Base-by-base conservation (phyloP, 1,140 invertebrate genomes). In the Apolygus lucorum region DNA sequence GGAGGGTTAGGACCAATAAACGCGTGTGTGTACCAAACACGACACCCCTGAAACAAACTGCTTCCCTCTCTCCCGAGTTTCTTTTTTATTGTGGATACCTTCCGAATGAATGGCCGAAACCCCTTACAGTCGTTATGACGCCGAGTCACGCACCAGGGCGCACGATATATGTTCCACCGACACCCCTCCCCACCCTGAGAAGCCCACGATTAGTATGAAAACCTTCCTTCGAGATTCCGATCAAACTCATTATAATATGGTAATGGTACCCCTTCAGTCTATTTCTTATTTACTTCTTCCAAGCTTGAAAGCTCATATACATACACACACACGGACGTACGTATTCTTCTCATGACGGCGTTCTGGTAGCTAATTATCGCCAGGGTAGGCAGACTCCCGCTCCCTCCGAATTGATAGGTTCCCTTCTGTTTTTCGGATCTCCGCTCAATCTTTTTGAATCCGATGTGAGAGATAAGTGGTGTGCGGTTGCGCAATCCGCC, bases 191-290 rank as follows among this genome's bases (percentile, higher is more conserved):
- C n/a, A 26, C 62, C 62, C 62, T n/a, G n/a, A n/a, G n/a, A n/a
- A n/a, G n/a, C n/a, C n/a, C n/a, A 14, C n/a, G 34, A 66, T 66
- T 66, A 66, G 64, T 66, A 34, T 59, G 64, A 66, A 17, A 26
- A 17, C n/a, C n/a, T n/a, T n/a, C n/a, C n/a, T n/a, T n/a, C 64
- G 64, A 66, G 64, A 66, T 66, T 42, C 64, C 28, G 64, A 66
- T 66, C 64, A 66, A 66, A 66, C 64, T 66, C 64, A 66, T 66
- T 66, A 66, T 66, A 66, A 66, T 66, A 66, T 66, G 64, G 64
- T 66, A 66, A 66, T 66, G 64, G 64, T 28, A n/a, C 29, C 17
- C 62, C 29, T 34, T 34, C 64, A 66, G 64, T 59, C 54, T 59
- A 59, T 59, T 59, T 59, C 54, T 59, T 59, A 59, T 59, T 59